phyloP scores from a whole-genome alignment of 92 coral and sea anemone genomes.

The Zoanthus sociatus region DNA sequence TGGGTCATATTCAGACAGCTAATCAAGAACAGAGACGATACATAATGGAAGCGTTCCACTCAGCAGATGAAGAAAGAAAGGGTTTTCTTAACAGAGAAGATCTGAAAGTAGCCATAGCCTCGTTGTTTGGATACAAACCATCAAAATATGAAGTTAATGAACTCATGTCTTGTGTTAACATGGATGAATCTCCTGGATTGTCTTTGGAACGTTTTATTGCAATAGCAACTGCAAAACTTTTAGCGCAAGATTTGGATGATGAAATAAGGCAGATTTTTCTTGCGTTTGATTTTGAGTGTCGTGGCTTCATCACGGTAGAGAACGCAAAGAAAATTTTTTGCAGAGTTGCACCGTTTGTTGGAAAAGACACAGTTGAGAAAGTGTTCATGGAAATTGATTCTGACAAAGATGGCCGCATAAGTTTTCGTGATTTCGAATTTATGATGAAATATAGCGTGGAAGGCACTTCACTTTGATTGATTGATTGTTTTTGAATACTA shows the following conservation, averaged over 20 bases:
- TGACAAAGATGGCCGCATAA: conserved; percentile 91
- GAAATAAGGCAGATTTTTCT: conserved; percentile 92
- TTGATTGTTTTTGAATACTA: too few relatives aligned
- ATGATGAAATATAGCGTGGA: conserved; percentile 81
- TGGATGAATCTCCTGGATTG: conserved; percentile 55
- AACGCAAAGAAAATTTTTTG: conserved; percentile 75
- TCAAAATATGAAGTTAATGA: conserved; percentile 85
- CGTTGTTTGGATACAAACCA: conserved; percentile 96
- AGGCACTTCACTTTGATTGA: not conserved
- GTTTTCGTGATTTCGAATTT: conserved; percentile 93
- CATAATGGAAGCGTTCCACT: conserved; percentile 75
- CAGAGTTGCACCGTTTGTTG: conserved; percentile 88
- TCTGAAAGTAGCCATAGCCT: conserved; percentile 89
- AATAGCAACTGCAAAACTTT: conserved; percentile 73
- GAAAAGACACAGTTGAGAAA: conserved; percentile 73
- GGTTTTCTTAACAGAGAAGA: conserved; percentile 86
- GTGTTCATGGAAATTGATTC: conserved; percentile 90
- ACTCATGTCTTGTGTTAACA: conserved; percentile 64
- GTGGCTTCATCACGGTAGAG: conserved; percentile 90
- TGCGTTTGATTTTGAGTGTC: conserved; percentile 89
- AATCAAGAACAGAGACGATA: conserved; percentile 55
- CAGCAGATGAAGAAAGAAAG: conserved; percentile 78
- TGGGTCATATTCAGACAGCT: not conserved
- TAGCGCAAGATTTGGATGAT: conserved; percentile 84
- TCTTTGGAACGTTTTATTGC: conserved; percentile 66